Conservation (phyloP, 2,113 vertebrate species). For the Diadophis punctatus region DNA sequence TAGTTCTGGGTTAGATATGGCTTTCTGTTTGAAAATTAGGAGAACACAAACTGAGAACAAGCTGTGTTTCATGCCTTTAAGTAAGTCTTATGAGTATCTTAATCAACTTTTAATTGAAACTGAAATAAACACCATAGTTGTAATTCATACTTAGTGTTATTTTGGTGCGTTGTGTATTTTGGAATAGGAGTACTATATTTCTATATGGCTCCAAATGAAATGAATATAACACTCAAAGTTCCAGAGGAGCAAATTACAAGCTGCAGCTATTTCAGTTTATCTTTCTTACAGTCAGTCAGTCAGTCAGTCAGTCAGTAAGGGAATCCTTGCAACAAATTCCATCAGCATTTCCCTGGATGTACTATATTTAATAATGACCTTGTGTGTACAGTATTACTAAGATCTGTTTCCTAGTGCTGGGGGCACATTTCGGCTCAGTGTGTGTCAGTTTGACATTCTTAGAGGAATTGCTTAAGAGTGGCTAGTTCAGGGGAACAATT, state of each 20-base stretch:
- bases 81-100: neutral
- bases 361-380: constrained; percentile 23
- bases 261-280: constrained; percentile 10
- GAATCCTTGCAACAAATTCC: constrained; percentile 5
- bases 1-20: neutral
- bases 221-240: constrained; percentile 16
- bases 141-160: constrained; percentile 21
- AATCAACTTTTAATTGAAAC: constrained; percentile 13
- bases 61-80: neutral
- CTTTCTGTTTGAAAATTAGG: neutral
- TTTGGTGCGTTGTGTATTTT: constrained; percentile 9
- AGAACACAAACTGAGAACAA: neutral
- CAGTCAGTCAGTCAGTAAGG: constrained; percentile 13
- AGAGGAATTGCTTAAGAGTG: neutral
- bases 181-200: neutral
- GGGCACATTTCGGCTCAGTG: neutral
- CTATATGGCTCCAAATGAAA: neutral
- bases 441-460: neutral
- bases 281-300: neutral
- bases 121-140: neutral
- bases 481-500: neutral
- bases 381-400: neutral
- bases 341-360: neutral
- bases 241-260: neutral
- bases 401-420: neutral